Conservation (phyloP, 2,888 invertebrate genomes). For the Tortricodes alternella region DNA sequence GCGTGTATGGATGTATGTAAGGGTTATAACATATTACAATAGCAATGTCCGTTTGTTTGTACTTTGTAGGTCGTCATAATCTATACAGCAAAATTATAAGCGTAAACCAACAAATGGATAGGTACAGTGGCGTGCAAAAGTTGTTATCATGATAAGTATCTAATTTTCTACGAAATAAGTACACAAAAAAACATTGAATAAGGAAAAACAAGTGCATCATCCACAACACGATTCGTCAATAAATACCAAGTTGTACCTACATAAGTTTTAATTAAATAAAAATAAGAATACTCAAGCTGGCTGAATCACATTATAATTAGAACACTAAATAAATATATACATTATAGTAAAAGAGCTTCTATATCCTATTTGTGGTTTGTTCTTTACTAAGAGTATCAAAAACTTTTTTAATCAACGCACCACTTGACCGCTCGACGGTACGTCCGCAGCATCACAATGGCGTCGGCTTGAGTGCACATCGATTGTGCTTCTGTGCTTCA, state of each 20-base stretch:
- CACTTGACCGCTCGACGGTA: slow-evolving; percentile 34
- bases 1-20: background rate
- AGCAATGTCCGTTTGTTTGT: slow-evolving; percentile 11
- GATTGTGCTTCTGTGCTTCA: slow-evolving; percentile 45
- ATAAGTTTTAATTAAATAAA: too few species aligned
- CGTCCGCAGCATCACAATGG: slow-evolving; percentile 41
- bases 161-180: too few species aligned
- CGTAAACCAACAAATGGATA: slow-evolving; percentile 34
- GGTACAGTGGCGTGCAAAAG: slow-evolving; percentile 41
- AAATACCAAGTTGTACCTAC: too few species aligned
- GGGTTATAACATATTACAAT: slow-evolving; percentile 13
- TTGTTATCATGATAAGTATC: slow-evolving; percentile 16
- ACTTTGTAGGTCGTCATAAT: slow-evolving; percentile 7
- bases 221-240: too few species aligned
- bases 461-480: slow-evolving; percentile 44
- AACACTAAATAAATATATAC: too few species aligned
- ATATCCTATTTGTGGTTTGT: too few species aligned
- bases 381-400: too few species aligned
- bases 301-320: too few species aligned
- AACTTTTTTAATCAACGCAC: background rate
- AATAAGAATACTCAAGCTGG: too few species aligned
- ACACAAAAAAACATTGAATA: too few species aligned
- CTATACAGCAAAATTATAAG: slow-evolving; percentile 12
- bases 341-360: too few species aligned
- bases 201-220: too few species aligned